These are phyloP conservation scores for Allacma fusca DNA, from an alignment of 2,888 invertebrate species.

Conservation along the genomic window DNA sequence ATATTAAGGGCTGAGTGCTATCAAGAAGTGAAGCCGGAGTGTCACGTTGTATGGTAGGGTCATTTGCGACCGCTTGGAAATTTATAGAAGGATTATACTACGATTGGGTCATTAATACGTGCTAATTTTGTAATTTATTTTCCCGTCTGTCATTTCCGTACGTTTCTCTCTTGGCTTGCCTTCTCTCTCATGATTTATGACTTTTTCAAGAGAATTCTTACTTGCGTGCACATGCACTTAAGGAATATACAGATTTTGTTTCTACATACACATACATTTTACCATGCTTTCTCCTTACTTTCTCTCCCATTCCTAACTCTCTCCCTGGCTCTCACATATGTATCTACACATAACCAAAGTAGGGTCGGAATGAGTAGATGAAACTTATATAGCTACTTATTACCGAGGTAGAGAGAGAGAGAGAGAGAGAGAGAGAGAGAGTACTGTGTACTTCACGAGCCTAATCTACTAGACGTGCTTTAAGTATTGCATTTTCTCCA, in stretches of 20 bases:
- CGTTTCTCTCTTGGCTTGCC: constrained; percentile 42
- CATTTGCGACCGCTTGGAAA: constrained; percentile 54
- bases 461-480: too few species aligned
- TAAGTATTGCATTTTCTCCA: too few species aligned
- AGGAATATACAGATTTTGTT: background rate
- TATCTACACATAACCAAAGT: too few species aligned
- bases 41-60: constrained; percentile 45
- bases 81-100: constrained; percentile 60
- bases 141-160: constrained; percentile 56
- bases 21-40: constrained; percentile 41
- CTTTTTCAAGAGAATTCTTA: constrained; percentile 40
- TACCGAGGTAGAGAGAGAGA: too few species aligned
- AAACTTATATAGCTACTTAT: too few species aligned
- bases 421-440: too few species aligned
- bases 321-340: background rate
- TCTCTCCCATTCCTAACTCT: background rate
- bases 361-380: background rate
- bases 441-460: too few species aligned
- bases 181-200: constrained; percentile 56
- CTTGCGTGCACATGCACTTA: constrained; percentile 40
- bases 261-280: constrained; percentile 16
- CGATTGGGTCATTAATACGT: constrained; percentile 60
- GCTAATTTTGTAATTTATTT: constrained; percentile 62
- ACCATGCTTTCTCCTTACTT: background rate
- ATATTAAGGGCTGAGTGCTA: constrained; percentile 17